Base-by-base conservation (phyloP, 2,888 invertebrate genomes). In the Agrochola macilenta region DNA sequence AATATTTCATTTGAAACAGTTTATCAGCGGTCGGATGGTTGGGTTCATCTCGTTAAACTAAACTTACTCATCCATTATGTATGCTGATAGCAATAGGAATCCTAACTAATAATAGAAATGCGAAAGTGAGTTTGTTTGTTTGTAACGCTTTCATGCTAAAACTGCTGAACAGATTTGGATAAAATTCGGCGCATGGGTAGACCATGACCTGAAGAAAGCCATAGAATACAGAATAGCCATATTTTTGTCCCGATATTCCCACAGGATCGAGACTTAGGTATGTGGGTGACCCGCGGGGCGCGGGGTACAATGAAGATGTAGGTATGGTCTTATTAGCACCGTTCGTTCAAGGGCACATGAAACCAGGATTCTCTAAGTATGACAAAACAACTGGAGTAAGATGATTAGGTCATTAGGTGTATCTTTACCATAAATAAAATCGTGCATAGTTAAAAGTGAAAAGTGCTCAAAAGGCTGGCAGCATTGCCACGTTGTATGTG, bases 401-500 rank as follows among this genome's bases (percentile, higher is more conserved):
- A 57, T 86, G 86, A 57, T 87, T 91, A 39, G 39, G 39, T 39
- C 39, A 39, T 39, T 7, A 0, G 82, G 81, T 49, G 92, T 81
- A 75, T 88, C 88, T 73, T 89, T 89, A 49, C 92, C 91, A 63
- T 87, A 91, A 23, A 92, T 35, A 70, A 89, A 92, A 74, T 92
- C 92, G 12, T 46, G 46, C 46, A 46, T 12, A 46, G 46, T 46
- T 12, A 46, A 46, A 46, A 46, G 46, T 46, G 46, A 46, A 46
- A 46, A 46, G 46, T 46, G 46, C 12, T 2, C 46, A 11, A 43
- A 43, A 43, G 43, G 43, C 1, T 43, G 9, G 43, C 2, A 9
- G 11, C 43, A 43, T 43, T 43, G 9, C 43, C 43, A 43, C 11
- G 43, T 43, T 1, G 11, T 43, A 43, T 43, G 43, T 43, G 43